Evolutionary conservation across 2,113 vertebrate species (phyloP).

Genomic region (Colius striatus): DNA sequence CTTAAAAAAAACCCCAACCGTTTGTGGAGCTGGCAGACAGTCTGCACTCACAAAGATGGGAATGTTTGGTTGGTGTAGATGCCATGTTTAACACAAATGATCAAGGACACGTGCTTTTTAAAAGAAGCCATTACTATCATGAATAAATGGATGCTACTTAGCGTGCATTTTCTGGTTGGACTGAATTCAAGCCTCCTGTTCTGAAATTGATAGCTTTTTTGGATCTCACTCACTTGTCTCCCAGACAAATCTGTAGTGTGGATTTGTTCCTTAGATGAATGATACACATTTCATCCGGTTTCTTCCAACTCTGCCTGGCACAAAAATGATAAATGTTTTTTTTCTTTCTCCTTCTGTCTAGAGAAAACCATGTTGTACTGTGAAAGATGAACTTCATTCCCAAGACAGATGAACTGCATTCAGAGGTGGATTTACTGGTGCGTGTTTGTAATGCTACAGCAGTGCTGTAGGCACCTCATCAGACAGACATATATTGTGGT

Average conservation of each 20-base stretch:
- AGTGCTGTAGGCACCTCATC: not conserved
- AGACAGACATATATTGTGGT: not conserved
- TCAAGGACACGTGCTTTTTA: not conserved
- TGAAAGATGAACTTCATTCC: constrained; percentile 42
- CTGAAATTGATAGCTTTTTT: constrained; percentile 49
- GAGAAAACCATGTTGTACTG: not conserved
- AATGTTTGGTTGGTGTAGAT: not conserved
- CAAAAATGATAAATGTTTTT: constrained; percentile 13
- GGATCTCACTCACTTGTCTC: constrained; percentile 30
- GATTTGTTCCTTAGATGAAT: constrained; percentile 45
- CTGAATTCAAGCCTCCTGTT: constrained; percentile 36
- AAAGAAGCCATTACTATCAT: constrained; percentile 9
- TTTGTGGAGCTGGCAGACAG: constrained; percentile 43
- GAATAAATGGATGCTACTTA: constrained; percentile 39
- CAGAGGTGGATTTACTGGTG: constrained; percentile 4
- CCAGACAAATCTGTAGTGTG: constrained; percentile 21
- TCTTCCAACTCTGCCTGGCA: constrained; percentile 40
- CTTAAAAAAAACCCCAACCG: not conserved
- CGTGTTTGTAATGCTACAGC: not conserved
- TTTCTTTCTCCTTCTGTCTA: constrained; percentile 28
- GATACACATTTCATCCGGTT: constrained; percentile 8
- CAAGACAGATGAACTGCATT: not conserved
- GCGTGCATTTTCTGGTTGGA: constrained; percentile 32
- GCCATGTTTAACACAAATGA: not conserved
- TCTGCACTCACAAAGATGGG: constrained; percentile 8